A percentile compares a stretch with the other conserved stretches of the same genome.
phyloP scores from a whole-genome alignment of 2,113 vertebrate genomes.

The Setophaga kirtlandii region DNA sequence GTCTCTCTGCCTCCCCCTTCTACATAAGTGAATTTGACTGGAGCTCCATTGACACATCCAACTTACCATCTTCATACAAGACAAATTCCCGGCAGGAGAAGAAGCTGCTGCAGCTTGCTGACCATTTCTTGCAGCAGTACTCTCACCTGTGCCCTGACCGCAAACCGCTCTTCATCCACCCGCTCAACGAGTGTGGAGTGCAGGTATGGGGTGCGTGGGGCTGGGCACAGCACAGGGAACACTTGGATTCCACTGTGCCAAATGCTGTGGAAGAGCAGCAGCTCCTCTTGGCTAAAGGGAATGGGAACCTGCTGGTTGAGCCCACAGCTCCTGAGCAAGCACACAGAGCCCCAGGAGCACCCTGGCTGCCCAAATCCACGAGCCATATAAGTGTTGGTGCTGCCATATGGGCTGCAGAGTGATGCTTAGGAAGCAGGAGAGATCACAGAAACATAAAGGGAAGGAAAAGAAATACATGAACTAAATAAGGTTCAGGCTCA shows the following conservation, averaged over 20 bases:
- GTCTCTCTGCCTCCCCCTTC: not conserved
- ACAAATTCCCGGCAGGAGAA: conserved; percentile 77
- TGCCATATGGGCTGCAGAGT: not conserved
- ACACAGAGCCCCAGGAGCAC: not conserved
- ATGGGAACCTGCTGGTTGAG: not conserved
- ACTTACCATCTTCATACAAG: conserved; percentile 78
- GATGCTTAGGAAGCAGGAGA: not conserved
- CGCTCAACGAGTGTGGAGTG: conserved; percentile 84
- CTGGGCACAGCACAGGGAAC: not conserved
- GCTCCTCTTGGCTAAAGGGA: not conserved
- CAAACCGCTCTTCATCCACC: conserved; percentile 82
- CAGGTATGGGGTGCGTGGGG: conserved; percentile 65
- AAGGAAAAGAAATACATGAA: not conserved
- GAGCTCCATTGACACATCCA: conserved; percentile 47
- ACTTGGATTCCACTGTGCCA: not conserved
- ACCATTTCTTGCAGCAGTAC: conserved; percentile 84
- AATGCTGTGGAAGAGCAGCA: not conserved
- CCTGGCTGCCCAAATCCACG: not conserved
- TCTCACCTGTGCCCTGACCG: conserved; percentile 82
- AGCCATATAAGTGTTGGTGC: fast-evolving
- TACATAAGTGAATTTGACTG: conserved; percentile 37
- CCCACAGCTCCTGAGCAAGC: not conserved
- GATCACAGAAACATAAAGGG: not conserved
- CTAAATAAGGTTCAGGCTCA: not conserved
- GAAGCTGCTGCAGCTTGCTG: conserved; percentile 74